phyloP scores from a whole-genome alignment of 2,797 vertebrate genomes.

The Zenarchopterus dispar region DNA sequence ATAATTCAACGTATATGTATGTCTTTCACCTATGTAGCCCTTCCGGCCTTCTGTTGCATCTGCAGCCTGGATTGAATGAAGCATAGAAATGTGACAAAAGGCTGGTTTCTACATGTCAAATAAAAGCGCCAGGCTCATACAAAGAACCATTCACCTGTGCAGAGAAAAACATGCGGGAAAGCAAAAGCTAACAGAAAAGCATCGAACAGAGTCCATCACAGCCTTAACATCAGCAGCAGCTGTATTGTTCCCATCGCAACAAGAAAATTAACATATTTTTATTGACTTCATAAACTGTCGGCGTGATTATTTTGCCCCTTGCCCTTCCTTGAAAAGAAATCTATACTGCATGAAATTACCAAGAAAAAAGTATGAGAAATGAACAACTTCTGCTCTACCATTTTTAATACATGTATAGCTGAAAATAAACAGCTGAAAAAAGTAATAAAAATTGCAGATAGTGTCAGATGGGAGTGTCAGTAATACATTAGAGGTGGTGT shows the following conservation, averaged over 20 bases:
- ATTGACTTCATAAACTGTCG: slow-evolving; percentile 23
- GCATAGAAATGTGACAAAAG: slow-evolving; percentile 14
- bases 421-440: slow-evolving; percentile 22
- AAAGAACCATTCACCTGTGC: slow-evolving; percentile 6
- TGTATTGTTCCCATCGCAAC: slow-evolving; percentile 16
- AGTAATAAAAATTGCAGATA: slow-evolving; percentile 23
- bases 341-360: slow-evolving; percentile 17
- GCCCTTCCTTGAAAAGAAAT: slow-evolving; percentile 37
- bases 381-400: slow-evolving; percentile 2
- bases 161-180: slow-evolving; percentile 35
- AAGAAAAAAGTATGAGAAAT: slow-evolving; percentile 4
- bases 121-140: slow-evolving; percentile 16
- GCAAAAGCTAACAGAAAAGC: slow-evolving; percentile 28
- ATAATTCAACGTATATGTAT: neutral
- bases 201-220: slow-evolving; percentile 21
- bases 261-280: slow-evolving; percentile 22
- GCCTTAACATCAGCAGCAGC: slow-evolving; percentile 9
- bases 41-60: slow-evolving; percentile 1
- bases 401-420: slow-evolving; percentile 8
- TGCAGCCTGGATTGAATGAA: slow-evolving; percentile 16
- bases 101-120: slow-evolving; percentile 20
- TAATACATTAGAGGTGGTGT: slow-evolving; percentile 32
- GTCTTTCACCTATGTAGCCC: slow-evolving; percentile 3
- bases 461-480: slow-evolving; percentile 24
- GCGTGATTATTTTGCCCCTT: slow-evolving; percentile 13